A percentile compares a stretch with the other conserved stretches of the same genome.
phyloP scores from a whole-genome alignment of 2,888 invertebrate species.

The Aphodius sticticus region DNA sequence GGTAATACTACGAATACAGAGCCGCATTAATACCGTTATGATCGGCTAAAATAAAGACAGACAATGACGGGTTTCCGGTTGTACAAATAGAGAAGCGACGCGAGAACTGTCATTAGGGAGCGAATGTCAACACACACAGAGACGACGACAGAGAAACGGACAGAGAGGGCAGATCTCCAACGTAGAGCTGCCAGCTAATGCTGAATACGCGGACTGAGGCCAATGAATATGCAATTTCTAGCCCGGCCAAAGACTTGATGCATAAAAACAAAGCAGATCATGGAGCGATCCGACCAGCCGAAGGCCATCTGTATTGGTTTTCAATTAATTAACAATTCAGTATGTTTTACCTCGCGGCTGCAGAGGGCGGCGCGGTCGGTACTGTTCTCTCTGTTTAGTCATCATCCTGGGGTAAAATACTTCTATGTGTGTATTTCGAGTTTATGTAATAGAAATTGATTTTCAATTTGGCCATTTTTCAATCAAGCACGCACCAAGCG shows the following conservation, averaged over 20 bases:
- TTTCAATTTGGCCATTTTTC: constrained; percentile 18
- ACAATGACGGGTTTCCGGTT: constrained; percentile 23
- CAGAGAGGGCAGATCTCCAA: constrained; percentile 35
- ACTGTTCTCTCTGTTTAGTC: constrained; percentile 21
- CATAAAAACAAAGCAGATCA: constrained; percentile 44
- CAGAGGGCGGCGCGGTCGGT: neutral
- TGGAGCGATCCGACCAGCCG: constrained; percentile 31
- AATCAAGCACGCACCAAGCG: neutral
- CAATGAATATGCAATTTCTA: constrained; percentile 42
- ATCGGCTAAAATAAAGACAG: constrained; percentile 29
- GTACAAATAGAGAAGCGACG: constrained; percentile 24
- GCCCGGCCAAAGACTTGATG: constrained; percentile 41
- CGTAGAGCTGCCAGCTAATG: too few species aligned
- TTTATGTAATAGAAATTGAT: constrained; percentile 22
- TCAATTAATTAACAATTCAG: constrained; percentile 48
- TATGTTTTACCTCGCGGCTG: constrained; percentile 38
- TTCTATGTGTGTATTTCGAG: constrained; percentile 14
- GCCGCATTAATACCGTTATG: constrained; percentile 28
- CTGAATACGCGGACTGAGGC: neutral
- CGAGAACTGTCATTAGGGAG: constrained; percentile 32
- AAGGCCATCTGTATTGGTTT: constrained; percentile 46
- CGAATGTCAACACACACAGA: constrained; percentile 37
- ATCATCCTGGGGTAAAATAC: constrained; percentile 21
- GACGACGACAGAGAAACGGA: neutral
- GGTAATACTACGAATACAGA: neutral